Percentiles rank a stretch among this genome's conserved stretches.
These are phyloP conservation scores for Heteromormyrus szaboi DNA, from an alignment of 2,797 vertebrate species.

Conservation along the genomic window DNA sequence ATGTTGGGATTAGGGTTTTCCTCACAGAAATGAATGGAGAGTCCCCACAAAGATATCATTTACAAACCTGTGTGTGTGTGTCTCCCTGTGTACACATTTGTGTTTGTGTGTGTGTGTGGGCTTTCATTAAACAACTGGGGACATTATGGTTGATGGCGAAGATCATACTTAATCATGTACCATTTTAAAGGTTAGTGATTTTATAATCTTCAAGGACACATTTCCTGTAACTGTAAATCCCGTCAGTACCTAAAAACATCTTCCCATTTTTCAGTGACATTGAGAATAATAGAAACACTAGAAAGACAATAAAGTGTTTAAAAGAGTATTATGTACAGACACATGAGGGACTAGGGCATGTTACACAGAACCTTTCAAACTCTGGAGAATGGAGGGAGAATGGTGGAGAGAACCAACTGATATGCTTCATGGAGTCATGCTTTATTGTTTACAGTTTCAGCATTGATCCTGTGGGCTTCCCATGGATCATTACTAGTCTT, in stretches of 20 bases:
- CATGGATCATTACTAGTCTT: constrained; percentile 23
- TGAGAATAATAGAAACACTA: neutral
- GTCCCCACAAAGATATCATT: neutral
- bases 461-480: constrained; percentile 19
- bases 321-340: neutral
- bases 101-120: neutral
- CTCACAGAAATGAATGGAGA: neutral
- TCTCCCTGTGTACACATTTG: neutral
- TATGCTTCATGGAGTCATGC: constrained; percentile 13
- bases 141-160: neutral
- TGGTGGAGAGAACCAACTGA: neutral
- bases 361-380: neutral
- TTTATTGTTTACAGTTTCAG: constrained; percentile 23
- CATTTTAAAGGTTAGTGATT: neutral
- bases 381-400: neutral
- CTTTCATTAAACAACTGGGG: neutral
- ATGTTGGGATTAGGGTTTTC: neutral
- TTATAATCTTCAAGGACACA: neutral
- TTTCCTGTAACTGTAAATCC: neutral
- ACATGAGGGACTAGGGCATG: neutral
- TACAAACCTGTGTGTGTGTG: neutral
- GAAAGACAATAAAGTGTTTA: neutral
- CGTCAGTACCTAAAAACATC: neutral
- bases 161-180: neutral
- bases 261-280: neutral